A percentile compares a stretch with the other conserved stretches of the same genome.
Conservation (phyloP, 2,888 invertebrate genomes). For the Synergus japonicus region DNA sequence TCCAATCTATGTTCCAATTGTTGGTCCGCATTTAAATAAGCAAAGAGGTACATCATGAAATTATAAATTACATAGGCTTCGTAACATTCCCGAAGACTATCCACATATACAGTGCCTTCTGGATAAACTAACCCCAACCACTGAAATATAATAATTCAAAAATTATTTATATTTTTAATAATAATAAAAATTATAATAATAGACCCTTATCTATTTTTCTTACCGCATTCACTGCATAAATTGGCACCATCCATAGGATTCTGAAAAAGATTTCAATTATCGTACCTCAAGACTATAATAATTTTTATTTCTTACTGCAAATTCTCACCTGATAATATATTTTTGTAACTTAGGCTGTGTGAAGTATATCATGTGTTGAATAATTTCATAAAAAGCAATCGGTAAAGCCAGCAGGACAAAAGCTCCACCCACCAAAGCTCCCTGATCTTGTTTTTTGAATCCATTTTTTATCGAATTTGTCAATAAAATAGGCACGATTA, state of each 20-base stretch:
- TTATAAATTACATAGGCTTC: constrained; percentile 99
- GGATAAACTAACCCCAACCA: constrained; percentile 95
- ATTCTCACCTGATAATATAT: constrained; percentile 90
- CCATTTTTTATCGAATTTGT: constrained; percentile 89
- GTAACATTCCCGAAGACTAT: constrained; percentile 95
- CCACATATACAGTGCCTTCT: constrained; percentile 93
- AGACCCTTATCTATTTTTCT: constrained; percentile 75
- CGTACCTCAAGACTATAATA: background rate
- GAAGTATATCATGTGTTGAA: constrained; percentile 95
- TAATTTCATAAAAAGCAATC: constrained; percentile 96
- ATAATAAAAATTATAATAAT: background rate
- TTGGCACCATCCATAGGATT: constrained; percentile 98
- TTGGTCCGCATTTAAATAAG: constrained; percentile 92
- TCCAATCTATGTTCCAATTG: constrained; percentile 90
- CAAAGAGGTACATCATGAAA: constrained; percentile 96
- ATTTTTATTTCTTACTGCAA: constrained; percentile 38
- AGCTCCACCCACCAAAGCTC: constrained; percentile 91
- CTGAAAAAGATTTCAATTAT: constrained; percentile 78
- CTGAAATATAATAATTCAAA: constrained; percentile 74
- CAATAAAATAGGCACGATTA: constrained; percentile 91
- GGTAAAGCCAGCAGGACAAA: constrained; percentile 95
- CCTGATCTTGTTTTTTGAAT: constrained; percentile 88
- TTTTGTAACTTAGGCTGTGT: constrained; percentile 95
- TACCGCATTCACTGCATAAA: constrained; percentile 96
- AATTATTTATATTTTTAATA: constrained; percentile 21